Base-by-base conservation (phyloP, 2,113 vertebrate genomes). In the Podocnemis expansa region DNA sequence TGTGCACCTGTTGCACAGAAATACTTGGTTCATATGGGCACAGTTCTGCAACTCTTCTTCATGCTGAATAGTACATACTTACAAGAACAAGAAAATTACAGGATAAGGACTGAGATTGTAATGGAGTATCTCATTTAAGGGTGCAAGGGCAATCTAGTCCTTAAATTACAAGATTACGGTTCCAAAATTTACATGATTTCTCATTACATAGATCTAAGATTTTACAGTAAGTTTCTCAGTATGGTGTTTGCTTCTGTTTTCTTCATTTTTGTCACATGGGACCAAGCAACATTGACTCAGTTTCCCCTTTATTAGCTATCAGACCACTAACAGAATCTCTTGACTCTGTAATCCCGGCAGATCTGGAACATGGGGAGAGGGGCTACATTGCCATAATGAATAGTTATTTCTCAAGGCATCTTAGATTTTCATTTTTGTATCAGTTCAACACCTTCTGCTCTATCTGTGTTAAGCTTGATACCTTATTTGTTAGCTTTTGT, bases 241-340 rank as follows among this genome's bases (percentile, higher is more conserved):
- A 94, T 94, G 80, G 93, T 84, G 73, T 90, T 94, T 91, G 95
- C 93, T 97, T 95, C 96, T 97, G 84, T 94, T 96, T 95, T 97
- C 91, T 94, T 84, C 92, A 27, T 86, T 96, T 97, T 96, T 84
- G 76, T 95, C 95, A 95, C 95, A 95, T 95, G 96, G 96, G 93
- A 96, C 73, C 85, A 52, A 91, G 87, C 90, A 94, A 90, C 87
- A 96, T 60, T 95, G 95, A 89, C 95, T 93, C 79, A 82, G 94
- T 94, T 97, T 86, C 95, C 80, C 88, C 85, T 92, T 92, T 83
- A 41, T 83, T 96, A 95, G 90, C 95, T 91, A 82, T 90, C 86
- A 95, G 97, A 96, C 54, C 96, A 97, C 96, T 97, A 97, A 88
- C 89, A 93, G 93, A 96, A 92, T 92, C 93, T 95, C 89, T 13